A percentile compares a stretch with the other conserved stretches of the same genome.
These are phyloP conservation scores for Rhodinocichla rosea DNA, from an alignment of 2,113 vertebrate genomes.

Conservation along the genomic window DNA sequence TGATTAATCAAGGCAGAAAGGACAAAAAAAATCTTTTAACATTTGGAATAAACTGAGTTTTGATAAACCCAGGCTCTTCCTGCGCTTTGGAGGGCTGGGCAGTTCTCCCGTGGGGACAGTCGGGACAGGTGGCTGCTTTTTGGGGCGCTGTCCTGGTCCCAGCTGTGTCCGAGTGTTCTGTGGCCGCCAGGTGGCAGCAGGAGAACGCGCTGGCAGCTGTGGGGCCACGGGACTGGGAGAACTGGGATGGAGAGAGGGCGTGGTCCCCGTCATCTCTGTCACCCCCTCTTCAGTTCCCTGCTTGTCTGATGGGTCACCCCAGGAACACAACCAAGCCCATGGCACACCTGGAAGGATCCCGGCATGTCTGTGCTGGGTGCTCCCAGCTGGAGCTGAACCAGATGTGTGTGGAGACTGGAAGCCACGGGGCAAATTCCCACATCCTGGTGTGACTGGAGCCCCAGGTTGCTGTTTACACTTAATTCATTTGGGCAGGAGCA, in stretches of 20 bases:
- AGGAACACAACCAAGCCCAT: background rate
- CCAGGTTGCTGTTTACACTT: rapidly evolving
- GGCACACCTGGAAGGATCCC: background rate
- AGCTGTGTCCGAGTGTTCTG: rapidly evolving
- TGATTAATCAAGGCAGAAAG: conserved; percentile 21
- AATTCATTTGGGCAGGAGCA: background rate
- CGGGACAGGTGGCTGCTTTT: rapidly evolving
- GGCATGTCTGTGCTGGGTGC: background rate
- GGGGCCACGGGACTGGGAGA: background rate
- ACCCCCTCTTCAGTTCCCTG: too few relatives aligned
- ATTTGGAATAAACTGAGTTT: conserved; percentile 76
- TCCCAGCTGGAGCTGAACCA: background rate
- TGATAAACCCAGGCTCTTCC: background rate
- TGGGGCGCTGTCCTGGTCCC: rapidly evolving
- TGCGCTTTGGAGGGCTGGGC: background rate
- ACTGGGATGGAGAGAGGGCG: background rate
- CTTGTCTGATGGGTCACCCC: background rate
- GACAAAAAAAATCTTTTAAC: conserved; percentile 54
- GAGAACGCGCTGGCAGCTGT: background rate
- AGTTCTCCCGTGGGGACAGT: background rate
- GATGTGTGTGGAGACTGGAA: rapidly evolving
- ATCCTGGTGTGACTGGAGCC: background rate
- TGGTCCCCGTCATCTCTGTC: rapidly evolving
- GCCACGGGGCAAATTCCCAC: rapidly evolving
- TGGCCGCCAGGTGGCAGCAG: background rate